Evolutionary conservation across 1,140 invertebrate species (phyloP).

Genomic region (Notospermus geniculatus): DNA sequence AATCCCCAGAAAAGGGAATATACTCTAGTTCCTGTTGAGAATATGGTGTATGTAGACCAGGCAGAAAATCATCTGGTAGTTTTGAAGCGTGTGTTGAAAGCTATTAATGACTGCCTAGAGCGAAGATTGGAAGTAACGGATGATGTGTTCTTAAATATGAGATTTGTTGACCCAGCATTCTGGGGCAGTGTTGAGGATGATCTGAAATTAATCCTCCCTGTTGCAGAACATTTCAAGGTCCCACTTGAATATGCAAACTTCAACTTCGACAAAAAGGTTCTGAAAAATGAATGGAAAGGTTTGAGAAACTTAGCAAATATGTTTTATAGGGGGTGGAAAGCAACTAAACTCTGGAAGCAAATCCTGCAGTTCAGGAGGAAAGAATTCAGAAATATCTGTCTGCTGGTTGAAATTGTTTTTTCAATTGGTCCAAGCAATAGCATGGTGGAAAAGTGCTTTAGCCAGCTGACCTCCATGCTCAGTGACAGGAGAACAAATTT

Average conservation of each 20-base stretch:
- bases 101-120: not conserved
- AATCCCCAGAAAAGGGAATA: not conserved
- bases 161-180: not conserved
- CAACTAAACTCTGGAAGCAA: not conserved
- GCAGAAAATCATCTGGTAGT: not conserved
- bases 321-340: not conserved
- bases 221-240: not conserved
- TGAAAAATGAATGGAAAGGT: not conserved
- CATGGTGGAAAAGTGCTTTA: constrained; percentile 8
- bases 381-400: constrained; percentile 13
- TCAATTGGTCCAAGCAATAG: constrained; percentile 12
- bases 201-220: not conserved
- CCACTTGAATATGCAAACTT: not conserved
- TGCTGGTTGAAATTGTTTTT: constrained; percentile 7
- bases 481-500: not conserved
- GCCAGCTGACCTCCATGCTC: constrained; percentile 5
- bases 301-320: not conserved
- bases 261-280: not conserved
- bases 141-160: not conserved
- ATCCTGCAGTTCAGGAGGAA: not conserved
- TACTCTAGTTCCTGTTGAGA: not conserved
- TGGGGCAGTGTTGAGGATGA: not conserved
- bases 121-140: not conserved
- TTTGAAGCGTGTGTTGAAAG: not conserved
- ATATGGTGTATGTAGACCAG: not conserved